These are phyloP conservation scores for Pimephales promelas DNA, from an alignment of 2,113 vertebrate genomes.

Conservation along the genomic window DNA sequence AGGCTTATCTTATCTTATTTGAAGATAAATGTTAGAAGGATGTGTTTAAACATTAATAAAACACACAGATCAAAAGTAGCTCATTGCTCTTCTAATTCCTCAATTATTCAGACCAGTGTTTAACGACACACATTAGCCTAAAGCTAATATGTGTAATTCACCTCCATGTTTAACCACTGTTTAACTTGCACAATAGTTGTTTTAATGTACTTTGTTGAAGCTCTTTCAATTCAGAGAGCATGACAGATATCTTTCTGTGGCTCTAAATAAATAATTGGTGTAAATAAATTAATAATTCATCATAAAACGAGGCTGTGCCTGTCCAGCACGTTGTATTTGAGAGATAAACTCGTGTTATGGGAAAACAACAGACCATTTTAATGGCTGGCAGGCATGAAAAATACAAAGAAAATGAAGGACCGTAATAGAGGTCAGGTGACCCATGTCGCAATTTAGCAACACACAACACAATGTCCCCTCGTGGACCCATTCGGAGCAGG, in stretches of 20 bases:
- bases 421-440: slow-evolving; percentile 48
- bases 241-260: neutral
- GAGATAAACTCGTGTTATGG: neutral
- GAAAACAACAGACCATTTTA: slow-evolving; percentile 14
- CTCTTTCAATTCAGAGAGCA: neutral
- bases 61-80: neutral
- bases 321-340: neutral
- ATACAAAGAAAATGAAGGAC: slow-evolving; percentile 31
- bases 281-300: slow-evolving; percentile 4
- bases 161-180: neutral
- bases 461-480: neutral
- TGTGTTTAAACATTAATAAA: slow-evolving; percentile 17
- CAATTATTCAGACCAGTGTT: neutral
- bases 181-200: neutral
- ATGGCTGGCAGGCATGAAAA: slow-evolving; percentile 1
- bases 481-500: neutral
- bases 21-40: neutral
- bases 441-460: neutral
- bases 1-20: neutral
- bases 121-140: neutral
- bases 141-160: neutral
- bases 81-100: neutral
- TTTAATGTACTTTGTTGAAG: neutral
- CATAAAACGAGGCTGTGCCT: neutral
- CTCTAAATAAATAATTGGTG: neutral